phyloP scores from a whole-genome alignment of 1,140 invertebrate genomes.

The Proctacanthus coquilletti region DNA sequence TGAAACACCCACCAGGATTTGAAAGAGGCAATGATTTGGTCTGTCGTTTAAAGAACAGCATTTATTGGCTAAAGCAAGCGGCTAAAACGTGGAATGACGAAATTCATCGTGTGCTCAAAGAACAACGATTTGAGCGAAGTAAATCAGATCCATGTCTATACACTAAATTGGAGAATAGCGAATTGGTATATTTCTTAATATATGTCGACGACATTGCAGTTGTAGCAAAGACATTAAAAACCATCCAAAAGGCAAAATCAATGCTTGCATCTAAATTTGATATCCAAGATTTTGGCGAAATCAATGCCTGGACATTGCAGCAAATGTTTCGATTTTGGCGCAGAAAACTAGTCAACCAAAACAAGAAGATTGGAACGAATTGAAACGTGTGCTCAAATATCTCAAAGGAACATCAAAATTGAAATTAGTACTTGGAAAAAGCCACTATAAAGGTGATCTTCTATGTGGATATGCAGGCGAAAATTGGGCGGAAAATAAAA shows the following conservation, averaged over 20 bases:
- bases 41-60: slow-evolving; percentile 3
- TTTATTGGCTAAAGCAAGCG: slow-evolving; percentile 4
- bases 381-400: slow-evolving; percentile 27
- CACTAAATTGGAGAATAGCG: background rate
- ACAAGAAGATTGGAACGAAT: slow-evolving; percentile 20
- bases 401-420: slow-evolving; percentile 26
- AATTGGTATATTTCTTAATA: too few species aligned
- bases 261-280: slow-evolving; percentile 10
- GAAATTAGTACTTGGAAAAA: slow-evolving; percentile 2
- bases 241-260: slow-evolving; percentile 3
- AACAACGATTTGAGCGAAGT: background rate
- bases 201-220: slow-evolving; percentile 10
- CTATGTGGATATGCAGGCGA: slow-evolving; percentile 10
- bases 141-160: slow-evolving; percentile 2
- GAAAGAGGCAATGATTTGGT: slow-evolving; percentile 11
- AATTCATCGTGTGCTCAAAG: slow-evolving; percentile 2
- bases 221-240: slow-evolving; percentile 1
- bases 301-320: slow-evolving; percentile 13
- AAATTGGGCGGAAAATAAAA: slow-evolving; percentile 10
- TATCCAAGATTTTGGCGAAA: slow-evolving; percentile 14
- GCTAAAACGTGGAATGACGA: slow-evolving; percentile 23
- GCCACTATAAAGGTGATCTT: background rate
- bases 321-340: slow-evolving; percentile 13
- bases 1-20: slow-evolving; percentile 19
- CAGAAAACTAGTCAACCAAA: slow-evolving; percentile 26